Percentiles rank a stretch among this genome's conserved stretches.
These are phyloP conservation scores for Meloidogyne hapla DNA, from an alignment of 1,140 invertebrate species.

Conservation along the genomic window DNA sequence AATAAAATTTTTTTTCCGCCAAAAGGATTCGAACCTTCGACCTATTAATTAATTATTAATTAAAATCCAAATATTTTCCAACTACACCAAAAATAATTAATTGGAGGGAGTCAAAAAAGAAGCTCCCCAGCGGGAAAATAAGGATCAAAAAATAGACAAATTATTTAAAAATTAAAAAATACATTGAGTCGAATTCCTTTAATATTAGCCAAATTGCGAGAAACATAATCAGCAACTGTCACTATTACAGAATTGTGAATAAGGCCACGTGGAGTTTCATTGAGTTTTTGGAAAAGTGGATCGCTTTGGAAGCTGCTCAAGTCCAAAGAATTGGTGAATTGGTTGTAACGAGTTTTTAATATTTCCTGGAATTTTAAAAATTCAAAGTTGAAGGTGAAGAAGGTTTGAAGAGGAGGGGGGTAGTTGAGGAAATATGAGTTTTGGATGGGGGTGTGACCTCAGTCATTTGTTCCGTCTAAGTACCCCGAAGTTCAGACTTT, in stretches of 20 bases:
- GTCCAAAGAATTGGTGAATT: slow-evolving; percentile 38
- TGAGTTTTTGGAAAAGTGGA: slow-evolving; percentile 19
- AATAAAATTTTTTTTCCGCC: not conserved
- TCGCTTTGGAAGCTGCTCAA: slow-evolving; percentile 40
- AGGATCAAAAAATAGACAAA: slow-evolving; percentile 7
- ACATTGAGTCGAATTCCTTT: slow-evolving; percentile 41
- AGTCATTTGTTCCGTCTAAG: too few species aligned
- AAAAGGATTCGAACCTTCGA: too few species aligned
- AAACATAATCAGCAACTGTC: slow-evolving; percentile 23
- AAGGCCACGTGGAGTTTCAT: slow-evolving; percentile 14
- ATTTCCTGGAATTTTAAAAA: slow-evolving; percentile 27
- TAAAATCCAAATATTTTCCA: too few species aligned
- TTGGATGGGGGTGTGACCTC: too few species aligned
- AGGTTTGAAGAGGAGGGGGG: too few species aligned
- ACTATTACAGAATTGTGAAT: slow-evolving; percentile 40
- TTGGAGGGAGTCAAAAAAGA: not conserved
- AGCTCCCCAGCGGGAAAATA: not conserved
- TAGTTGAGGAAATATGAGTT: too few species aligned
- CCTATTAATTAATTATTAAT: too few species aligned
- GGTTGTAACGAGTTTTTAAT: slow-evolving; percentile 31
- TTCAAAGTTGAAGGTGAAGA: too few species aligned
- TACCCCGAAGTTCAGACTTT: too few species aligned
- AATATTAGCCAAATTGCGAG: slow-evolving; percentile 29
- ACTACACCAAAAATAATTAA: too few species aligned
- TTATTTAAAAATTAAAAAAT: not conserved